Conservation (phyloP, 2,888 invertebrate species). For the Drosophila anceps region DNA sequence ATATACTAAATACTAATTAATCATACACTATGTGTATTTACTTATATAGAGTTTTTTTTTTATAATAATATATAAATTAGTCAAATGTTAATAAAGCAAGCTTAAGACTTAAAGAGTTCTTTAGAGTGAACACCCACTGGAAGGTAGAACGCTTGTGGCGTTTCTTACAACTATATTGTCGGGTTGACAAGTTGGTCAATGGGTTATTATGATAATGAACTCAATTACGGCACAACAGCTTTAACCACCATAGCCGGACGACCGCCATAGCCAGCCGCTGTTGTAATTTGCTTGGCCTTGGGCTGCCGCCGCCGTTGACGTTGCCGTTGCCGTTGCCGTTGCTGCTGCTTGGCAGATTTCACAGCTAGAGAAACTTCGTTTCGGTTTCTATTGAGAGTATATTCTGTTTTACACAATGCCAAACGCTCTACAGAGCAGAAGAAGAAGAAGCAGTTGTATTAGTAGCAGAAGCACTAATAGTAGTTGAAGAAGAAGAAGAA, state of each 20-base stretch:
- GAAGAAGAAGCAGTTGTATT: conserved; percentile 25
- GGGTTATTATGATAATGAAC: conserved; percentile 83
- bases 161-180: conserved; percentile 59
- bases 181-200: conserved; percentile 75
- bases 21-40: neutral
- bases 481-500: conserved; percentile 15
- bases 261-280: conserved; percentile 42
- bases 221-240: conserved; percentile 70
- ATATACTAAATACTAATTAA: neutral
- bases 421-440: conserved; percentile 30
- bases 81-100: conserved; percentile 1
- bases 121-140: conserved; percentile 28
- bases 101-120: conserved; percentile 5
- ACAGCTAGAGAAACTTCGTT: conserved; percentile 69
- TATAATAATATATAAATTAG: neutral
- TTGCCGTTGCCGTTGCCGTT: conserved; percentile 17
- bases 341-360: conserved; percentile 68
- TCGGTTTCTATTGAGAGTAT: conserved; percentile 55
- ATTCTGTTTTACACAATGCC: conserved; percentile 72
- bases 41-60: neutral
- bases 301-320: conserved; percentile 6
- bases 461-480: conserved; percentile 39
- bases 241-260: conserved; percentile 46
- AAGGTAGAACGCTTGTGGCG: conserved; percentile 15
- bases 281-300: conserved; percentile 52